Conservation (phyloP, 2,113 vertebrate species). For the Gyps fulvus region DNA sequence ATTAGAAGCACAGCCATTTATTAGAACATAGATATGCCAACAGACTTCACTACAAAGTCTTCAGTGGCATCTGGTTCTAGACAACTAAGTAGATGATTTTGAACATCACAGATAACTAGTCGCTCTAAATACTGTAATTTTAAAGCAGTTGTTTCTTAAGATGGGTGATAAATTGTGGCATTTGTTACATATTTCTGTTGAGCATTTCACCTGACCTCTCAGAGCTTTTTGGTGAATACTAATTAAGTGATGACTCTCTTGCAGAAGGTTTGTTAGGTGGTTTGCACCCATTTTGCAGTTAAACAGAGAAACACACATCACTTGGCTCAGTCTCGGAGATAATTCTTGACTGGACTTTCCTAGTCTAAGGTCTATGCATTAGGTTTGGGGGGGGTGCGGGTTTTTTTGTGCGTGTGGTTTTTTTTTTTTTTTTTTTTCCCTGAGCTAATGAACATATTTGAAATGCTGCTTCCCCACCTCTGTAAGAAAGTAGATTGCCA, state of each 20-base stretch:
- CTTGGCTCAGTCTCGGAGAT: background rate
- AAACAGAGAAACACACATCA: background rate
- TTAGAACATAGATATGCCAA: background rate
- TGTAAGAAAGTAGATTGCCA: background rate
- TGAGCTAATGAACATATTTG: background rate
- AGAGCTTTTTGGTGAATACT: background rate
- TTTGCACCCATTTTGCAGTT: background rate
- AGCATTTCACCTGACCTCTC: background rate
- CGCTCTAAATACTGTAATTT: background rate
- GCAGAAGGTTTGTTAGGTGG: background rate
- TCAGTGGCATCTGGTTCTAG: background rate
- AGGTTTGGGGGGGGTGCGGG: no score
- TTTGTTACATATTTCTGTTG: background rate
- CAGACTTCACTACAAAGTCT: background rate
- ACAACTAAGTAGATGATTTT: background rate
- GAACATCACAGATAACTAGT: background rate
- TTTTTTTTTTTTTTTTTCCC: background rate
- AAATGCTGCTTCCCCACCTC: background rate
- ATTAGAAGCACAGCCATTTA: conserved; percentile 12
- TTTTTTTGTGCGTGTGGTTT: background rate
- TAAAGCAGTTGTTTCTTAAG: background rate
- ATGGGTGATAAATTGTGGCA: background rate
- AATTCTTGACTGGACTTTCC: background rate
- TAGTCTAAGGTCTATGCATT: background rate
- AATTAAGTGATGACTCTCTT: background rate